Evolutionary conservation across 2,888 invertebrate species (phyloP).

Genomic region (Pharmacophagus antenor): DNA sequence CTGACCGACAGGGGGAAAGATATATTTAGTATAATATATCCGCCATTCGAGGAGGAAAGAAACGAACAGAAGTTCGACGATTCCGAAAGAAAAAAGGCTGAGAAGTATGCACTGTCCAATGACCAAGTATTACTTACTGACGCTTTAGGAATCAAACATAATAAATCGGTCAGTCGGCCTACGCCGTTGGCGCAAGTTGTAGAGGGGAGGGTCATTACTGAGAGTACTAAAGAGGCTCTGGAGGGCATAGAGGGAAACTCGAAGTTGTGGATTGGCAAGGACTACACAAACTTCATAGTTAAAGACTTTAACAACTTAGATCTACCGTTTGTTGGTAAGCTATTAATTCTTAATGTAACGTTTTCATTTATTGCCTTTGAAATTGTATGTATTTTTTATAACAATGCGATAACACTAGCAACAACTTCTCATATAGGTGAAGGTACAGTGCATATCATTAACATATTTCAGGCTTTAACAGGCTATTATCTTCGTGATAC

Average conservation of each 20-base stretch:
- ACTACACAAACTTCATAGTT: conserved; percentile 97
- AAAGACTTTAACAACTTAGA: conserved; percentile 96
- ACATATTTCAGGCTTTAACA: background rate
- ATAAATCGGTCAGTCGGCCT: conserved; percentile 51
- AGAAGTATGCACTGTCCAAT: conserved; percentile 69
- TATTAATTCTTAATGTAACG: too few relatives aligned
- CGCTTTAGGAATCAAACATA: conserved; percentile 47
- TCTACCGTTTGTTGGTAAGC: conserved; percentile 86
- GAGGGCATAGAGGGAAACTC: conserved; percentile 84
- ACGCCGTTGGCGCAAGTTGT: conserved; percentile 66
- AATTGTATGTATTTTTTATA: too few relatives aligned
- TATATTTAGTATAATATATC: conserved; percentile 71
- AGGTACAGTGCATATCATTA: background rate
- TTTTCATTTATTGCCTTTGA: too few relatives aligned
- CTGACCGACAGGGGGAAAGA: conserved; percentile 71
- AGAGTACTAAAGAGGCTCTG: conserved; percentile 55
- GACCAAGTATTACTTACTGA: conserved; percentile 67
- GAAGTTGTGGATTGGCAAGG: conserved; percentile 97
- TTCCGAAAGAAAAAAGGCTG: conserved; percentile 69
- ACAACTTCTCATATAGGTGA: too few relatives aligned
- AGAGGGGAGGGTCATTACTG: conserved; percentile 65
- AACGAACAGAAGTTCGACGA: conserved; percentile 71
- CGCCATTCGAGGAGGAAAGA: conserved; percentile 65
- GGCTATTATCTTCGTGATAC: too few relatives aligned
- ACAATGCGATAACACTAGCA: too few relatives aligned